Base-by-base conservation (phyloP, 2,888 invertebrate genomes). In the Eueremaeus valkanovi region DNA sequence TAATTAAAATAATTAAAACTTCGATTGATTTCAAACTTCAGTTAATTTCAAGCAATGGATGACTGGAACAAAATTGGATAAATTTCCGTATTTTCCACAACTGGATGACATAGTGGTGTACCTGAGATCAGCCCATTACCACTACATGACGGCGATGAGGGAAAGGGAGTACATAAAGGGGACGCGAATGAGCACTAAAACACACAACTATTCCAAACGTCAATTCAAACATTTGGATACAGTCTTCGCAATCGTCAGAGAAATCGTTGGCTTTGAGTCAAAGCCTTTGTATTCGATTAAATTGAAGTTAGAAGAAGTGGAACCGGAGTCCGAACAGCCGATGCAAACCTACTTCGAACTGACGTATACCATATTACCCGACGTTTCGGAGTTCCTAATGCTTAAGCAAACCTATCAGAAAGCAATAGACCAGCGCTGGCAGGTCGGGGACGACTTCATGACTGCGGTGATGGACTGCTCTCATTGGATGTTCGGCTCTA, bases 361-460 rank as follows among this genome's bases (percentile, higher is more conserved):
- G 51, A 92, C 91, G 83, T 97, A 95, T 84, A 97, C 98, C 85
- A 98, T 99, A 85, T 93, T 97, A 90, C 90, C 93, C 0, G 95
- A 95, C 84, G 95, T 97, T 0, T 88, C 96, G 77, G 98, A 99
- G 85, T 98, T 98, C 85, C 85, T 99, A 40, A 93, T 98, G 66
- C 87, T 98, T 76, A 88, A 90, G 73, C 95, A 95, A 84, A 91
- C 91, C 76, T 96, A 92, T 84, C 93, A 93, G 80, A 86, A 88
- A 24, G 93, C 94, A 0, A 87, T 92, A 77, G 87, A 87, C 24
- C 86, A 93, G 36, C 88, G 89, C 80, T 97, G 95, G 95, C 88
- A 89, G 78, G 86, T 88, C 76, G 91, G 84, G 79, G 86, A 85
- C 82, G 86, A 90, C 77, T 93, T 94, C 84, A 88, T 93, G 27